Evolutionary conservation across 2,888 invertebrate genomes (phyloP).

Genomic region (Torymus auratus): DNA sequence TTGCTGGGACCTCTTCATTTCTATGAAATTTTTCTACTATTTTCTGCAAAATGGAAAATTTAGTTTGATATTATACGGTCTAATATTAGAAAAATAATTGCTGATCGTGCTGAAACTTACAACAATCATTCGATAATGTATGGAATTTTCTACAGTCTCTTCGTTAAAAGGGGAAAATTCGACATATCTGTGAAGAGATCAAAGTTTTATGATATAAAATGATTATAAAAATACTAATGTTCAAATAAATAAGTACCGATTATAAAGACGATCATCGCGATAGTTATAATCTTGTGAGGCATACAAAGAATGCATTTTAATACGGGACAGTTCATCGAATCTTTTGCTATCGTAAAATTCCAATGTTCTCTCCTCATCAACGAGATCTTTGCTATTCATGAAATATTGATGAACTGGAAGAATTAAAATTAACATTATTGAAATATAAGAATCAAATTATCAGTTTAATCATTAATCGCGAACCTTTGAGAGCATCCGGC

Average conservation of each 20-base stretch:
- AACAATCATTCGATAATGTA: constrained; percentile 62
- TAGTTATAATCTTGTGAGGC: constrained; percentile 80
- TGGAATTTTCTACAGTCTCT: constrained; percentile 34
- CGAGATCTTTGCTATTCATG: constrained; percentile 62
- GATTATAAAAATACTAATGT: background rate
- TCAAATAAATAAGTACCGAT: constrained; percentile 62
- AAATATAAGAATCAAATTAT: constrained; percentile 19
- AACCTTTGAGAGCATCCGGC: constrained; percentile 84
- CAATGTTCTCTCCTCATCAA: constrained; percentile 74
- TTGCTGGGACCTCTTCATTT: constrained; percentile 79
- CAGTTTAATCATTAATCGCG: background rate
- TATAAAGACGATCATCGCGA: constrained; percentile 78
- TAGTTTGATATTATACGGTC: no score
- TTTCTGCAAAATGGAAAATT: constrained; percentile 72
- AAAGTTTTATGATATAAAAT: background rate
- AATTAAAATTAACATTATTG: constrained; percentile 12
- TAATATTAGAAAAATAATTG: no score
- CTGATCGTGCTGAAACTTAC: constrained; percentile 56
- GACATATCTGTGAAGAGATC: constrained; percentile 67
- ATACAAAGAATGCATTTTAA: constrained; percentile 79
- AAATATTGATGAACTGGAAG: constrained; percentile 76
- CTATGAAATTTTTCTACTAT: constrained; percentile 82
- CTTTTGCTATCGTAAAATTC: constrained; percentile 81
- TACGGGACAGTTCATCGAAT: constrained; percentile 83
- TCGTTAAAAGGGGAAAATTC: constrained; percentile 69